phyloP scores from a whole-genome alignment of 2,113 vertebrate species.

The Apeltes quadracus region DNA sequence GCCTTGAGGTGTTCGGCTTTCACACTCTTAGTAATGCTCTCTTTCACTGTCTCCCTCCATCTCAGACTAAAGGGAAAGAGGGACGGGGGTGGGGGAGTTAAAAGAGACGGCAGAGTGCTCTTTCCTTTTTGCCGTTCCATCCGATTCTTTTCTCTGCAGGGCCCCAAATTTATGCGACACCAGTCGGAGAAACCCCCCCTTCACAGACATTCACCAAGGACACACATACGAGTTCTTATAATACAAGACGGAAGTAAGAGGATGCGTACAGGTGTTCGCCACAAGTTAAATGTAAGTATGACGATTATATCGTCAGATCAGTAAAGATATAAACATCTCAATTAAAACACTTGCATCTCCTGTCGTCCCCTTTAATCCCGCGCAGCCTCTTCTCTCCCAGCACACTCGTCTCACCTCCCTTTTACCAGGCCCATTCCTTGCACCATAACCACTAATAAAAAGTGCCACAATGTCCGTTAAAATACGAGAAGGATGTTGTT shows the following conservation, averaged over 20 bases:
- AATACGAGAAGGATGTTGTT: constrained; percentile 43
- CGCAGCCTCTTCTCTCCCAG: background rate
- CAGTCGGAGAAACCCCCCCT: constrained; percentile 46
- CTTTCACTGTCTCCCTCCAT: constrained; percentile 25
- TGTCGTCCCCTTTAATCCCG: background rate
- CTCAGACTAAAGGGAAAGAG: constrained; percentile 19
- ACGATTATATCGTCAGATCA: background rate
- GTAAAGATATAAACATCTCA: background rate
- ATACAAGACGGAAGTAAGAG: background rate
- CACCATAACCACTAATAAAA: constrained; percentile 52
- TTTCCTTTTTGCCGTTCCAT: constrained; percentile 58
- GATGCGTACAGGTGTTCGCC: background rate
- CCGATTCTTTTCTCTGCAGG: constrained; percentile 38
- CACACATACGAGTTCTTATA: background rate
- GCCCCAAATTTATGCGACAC: constrained; percentile 59
- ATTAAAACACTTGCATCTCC: background rate
- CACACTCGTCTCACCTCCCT: background rate
- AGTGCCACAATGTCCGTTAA: constrained; percentile 40
- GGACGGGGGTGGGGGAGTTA: background rate
- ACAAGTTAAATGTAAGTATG: constrained; percentile 4
- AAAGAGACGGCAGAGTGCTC: constrained; percentile 35
- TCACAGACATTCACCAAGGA: constrained; percentile 40
- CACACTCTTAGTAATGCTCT: constrained; percentile 35
- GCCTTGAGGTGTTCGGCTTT: constrained; percentile 45
- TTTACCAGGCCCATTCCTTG: background rate